Conservation (phyloP, 2,113 vertebrate species). For the Anoura caudifer region DNA sequence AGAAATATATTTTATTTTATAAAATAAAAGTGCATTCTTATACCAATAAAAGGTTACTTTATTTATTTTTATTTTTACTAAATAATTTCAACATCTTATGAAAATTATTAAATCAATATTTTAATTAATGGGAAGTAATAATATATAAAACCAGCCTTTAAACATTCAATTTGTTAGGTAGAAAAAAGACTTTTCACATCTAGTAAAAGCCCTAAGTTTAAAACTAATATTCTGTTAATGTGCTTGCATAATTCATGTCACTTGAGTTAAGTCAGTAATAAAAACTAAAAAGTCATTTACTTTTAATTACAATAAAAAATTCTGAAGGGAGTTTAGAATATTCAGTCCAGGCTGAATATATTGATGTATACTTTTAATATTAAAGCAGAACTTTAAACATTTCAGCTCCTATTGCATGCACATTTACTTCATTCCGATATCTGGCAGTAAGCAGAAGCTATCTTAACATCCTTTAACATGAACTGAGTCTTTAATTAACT, state of each 20-base stretch:
- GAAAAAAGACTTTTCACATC: neutral
- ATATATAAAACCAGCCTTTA: neutral
- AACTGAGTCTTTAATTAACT: conserved; percentile 43
- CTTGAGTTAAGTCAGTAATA: conserved; percentile 56
- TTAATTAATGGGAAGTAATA: neutral
- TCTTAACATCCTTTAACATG: neutral
- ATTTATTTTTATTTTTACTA: neutral
- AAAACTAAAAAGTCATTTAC: conserved; percentile 54
- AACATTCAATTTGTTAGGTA: neutral
- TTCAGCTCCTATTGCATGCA: neutral
- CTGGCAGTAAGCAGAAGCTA: conserved; percentile 23
- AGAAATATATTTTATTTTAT: neutral
- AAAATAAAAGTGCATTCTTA: too few species aligned
- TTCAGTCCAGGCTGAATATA: conserved; percentile 20
- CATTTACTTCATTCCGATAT: neutral
- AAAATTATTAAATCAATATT: neutral
- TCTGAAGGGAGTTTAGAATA: conserved; percentile 23
- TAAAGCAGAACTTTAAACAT: conserved; percentile 36
- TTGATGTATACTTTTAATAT: conserved; percentile 5
- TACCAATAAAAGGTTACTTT: neutral
- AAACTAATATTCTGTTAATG: conserved; percentile 38
- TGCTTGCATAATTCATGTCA: conserved; percentile 43
- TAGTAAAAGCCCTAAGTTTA: conserved; percentile 38
- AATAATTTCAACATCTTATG: neutral
- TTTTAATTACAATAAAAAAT: conserved; percentile 55